These are phyloP conservation scores for Sipunculus nudus DNA, from an alignment of 2,888 invertebrate species.

Conservation along the genomic window DNA sequence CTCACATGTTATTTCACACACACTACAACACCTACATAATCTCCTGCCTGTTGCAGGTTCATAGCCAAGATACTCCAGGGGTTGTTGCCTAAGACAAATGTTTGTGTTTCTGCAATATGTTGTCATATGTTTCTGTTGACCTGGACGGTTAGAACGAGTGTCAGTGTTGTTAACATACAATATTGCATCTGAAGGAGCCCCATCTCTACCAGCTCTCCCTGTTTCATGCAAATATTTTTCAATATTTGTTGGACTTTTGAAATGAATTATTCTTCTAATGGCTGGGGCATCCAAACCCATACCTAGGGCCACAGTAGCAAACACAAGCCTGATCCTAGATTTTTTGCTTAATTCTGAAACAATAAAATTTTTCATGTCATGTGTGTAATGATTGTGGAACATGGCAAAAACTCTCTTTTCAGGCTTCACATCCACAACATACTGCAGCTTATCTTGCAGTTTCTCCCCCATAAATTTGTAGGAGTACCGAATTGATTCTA, in stretches of 20 bases:
- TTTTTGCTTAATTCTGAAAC: neutral
- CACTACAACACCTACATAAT: no score
- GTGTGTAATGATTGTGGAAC: no score
- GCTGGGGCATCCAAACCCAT: slow-evolving; percentile 9
- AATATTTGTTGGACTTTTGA: neutral
- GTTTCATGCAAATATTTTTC: slow-evolving; percentile 10
- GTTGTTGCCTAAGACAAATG: neutral
- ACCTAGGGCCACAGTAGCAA: slow-evolving; percentile 4
- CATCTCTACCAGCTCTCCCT: slow-evolving; percentile 13
- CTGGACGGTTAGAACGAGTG: neutral
- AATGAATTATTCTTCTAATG: slow-evolving; percentile 7
- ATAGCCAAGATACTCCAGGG: neutral
- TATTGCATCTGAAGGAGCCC: neutral
- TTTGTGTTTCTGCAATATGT: neutral
- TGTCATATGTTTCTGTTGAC: neutral
- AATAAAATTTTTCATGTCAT: neutral
- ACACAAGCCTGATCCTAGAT: neutral
- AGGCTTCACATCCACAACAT: no score
- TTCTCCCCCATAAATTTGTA: no score
- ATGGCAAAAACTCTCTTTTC: no score
- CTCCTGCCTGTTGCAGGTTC: no score
- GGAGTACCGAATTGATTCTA: no score
- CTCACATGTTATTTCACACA: no score
- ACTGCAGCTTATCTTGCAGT: no score
- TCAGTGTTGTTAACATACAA: slow-evolving; percentile 8